Percentiles rank a stretch among this genome's conserved stretches.
These are phyloP conservation scores for Trogon surrucura DNA, from an alignment of 2,113 vertebrate genomes.

Conservation along the genomic window DNA sequence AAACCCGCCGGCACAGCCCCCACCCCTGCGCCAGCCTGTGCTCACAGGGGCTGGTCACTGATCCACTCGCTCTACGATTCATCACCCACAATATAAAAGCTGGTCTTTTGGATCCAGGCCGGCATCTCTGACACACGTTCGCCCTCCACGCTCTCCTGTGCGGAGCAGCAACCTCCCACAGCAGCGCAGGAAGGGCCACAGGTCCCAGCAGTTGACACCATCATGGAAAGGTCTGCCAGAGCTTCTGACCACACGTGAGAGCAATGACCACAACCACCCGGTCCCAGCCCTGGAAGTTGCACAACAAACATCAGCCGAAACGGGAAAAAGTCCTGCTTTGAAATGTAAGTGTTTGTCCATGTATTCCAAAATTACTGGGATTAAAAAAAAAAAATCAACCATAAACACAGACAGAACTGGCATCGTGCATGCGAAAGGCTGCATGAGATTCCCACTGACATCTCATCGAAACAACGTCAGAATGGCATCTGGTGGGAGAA, in stretches of 20 bases:
- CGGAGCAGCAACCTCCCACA: not conserved
- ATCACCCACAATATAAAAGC: accelerated
- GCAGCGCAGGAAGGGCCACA: accelerated
- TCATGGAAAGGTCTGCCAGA: not conserved
- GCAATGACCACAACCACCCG: not conserved
- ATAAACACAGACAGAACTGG: not conserved
- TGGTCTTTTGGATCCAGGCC: no score
- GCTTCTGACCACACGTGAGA: not conserved
- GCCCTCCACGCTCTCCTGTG: accelerated
- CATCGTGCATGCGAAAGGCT: accelerated
- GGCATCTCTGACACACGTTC: not conserved
- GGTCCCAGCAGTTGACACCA: accelerated
- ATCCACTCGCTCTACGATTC: no score
- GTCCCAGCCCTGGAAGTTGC: not conserved
- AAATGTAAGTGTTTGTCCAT: not conserved
- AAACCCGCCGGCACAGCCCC: not conserved
- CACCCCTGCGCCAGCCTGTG: not conserved
- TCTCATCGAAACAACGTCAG: not conserved
- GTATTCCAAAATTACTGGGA: not conserved
- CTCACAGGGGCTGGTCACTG: not conserved
- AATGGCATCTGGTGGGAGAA: not conserved
- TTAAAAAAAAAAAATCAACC: not conserved
- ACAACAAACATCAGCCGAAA: not conserved
- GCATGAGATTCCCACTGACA: not conserved
- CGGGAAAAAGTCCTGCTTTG: not conserved